These are phyloP conservation scores for Baccha elongata DNA, from an alignment of 2,888 invertebrate species.

Conservation along the genomic window DNA sequence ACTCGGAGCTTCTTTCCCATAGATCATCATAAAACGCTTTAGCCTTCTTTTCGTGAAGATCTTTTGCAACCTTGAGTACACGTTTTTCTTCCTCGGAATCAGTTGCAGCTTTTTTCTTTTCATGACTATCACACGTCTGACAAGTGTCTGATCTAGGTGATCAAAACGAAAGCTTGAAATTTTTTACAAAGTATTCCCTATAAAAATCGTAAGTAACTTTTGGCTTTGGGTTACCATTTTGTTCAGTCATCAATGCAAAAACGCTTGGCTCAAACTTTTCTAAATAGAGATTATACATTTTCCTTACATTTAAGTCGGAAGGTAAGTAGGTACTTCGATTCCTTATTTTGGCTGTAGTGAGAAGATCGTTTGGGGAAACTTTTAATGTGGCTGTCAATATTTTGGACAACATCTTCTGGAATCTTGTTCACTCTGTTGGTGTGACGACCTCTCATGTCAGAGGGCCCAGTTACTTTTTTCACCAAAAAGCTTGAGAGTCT, in stretches of 20 bases:
- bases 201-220: slow-evolving; percentile 23
- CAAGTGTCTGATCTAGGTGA: too few relatives aligned
- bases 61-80: slow-evolving; percentile 4
- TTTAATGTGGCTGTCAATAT: not conserved
- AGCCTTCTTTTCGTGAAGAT: slow-evolving; percentile 27
- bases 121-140: slow-evolving; percentile 22
- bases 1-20: slow-evolving; percentile 4
- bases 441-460: not conserved
- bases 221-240: slow-evolving; percentile 31
- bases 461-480: too few relatives aligned
- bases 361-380: slow-evolving; percentile 8
- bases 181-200: slow-evolving; percentile 15
- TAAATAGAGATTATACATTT: slow-evolving; percentile 7
- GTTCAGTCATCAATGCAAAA: slow-evolving; percentile 15
- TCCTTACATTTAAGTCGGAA: slow-evolving; percentile 17
- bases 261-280: slow-evolving; percentile 7
- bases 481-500: too few relatives aligned
- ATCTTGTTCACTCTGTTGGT: not conserved
- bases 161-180: slow-evolving; percentile 23
- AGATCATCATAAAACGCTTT: slow-evolving; percentile 14
- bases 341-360: slow-evolving; percentile 6
- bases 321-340: slow-evolving; percentile 17
- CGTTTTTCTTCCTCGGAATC: slow-evolving; percentile 1
- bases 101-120: slow-evolving; percentile 29
- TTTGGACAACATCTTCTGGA: not conserved